Conservation (phyloP, 2,797 vertebrate genomes). For the Pantherophis vulpinus region DNA sequence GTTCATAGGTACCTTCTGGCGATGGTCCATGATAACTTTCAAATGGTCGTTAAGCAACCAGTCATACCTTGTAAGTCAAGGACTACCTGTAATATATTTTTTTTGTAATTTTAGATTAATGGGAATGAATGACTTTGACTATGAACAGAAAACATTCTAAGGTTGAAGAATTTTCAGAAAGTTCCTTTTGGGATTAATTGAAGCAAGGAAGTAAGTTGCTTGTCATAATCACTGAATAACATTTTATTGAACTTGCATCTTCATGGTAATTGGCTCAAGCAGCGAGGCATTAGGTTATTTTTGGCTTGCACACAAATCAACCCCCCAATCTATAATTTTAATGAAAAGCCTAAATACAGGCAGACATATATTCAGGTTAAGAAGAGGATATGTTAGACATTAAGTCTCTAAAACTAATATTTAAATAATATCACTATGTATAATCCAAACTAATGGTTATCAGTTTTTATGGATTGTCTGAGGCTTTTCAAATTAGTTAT, state of each 20-base stretch:
- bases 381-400: background rate
- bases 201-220: background rate
- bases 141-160: background rate
- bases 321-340: background rate
- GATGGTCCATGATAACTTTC: too few relatives aligned
- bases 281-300: background rate
- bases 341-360: background rate
- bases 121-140: background rate
- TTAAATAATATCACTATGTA: background rate
- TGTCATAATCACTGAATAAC: background rate
- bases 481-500: background rate
- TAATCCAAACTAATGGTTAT: background rate
- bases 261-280: background rate
- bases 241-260: background rate
- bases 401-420: background rate
- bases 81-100: too few relatives aligned
- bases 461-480: background rate
- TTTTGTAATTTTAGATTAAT: too few relatives aligned
- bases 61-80: too few relatives aligned
- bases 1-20: too few relatives aligned
- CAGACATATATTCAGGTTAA: background rate
- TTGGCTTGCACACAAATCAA: background rate
- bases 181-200: background rate
- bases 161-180: background rate
- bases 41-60: too few relatives aligned